Evolutionary conservation across 1,140 invertebrate genomes (phyloP), one percentile per base, ranked within the genome.

Genomic region (Colletes gigas): DNA sequence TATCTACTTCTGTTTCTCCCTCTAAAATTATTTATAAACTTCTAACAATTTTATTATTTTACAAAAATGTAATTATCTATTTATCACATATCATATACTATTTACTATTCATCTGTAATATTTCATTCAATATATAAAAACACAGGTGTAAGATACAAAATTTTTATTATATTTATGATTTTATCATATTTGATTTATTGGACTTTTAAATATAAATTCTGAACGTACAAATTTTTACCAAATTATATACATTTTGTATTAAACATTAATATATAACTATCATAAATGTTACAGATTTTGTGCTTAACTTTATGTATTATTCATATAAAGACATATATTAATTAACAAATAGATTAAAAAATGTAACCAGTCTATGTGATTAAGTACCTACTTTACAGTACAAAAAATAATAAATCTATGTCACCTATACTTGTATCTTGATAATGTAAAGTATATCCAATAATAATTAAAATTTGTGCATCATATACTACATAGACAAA

Each of bases 311-410:
- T 82, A 39, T 63, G 6, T 44, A 67, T 7, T 72, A 59, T 4
- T 30, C 80, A 47, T 71, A 54, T 57, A 59, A 15, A 47, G 44
- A 19, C 10, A 50, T 73, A 30, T 50, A 71, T 78, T 44, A 68
- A 50, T 55, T 21, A 78, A 66, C 50, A 72, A 76, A 73, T 47
- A 68, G 66, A 59, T 70, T 75, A 65, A 65, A 77, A 82, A 87
- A 84, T 82, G 55, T 47, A 76, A 62, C 83, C 77, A 87, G 80
- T 85, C 83, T 86, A 75, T 82, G 6, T 60, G 47, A 8, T 71
- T 17, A 66, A 80, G 15, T 6, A 57, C 30, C 65, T 66, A 79
- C n/a, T 76, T 78, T 75, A 82, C 39, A 81, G 60, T 62, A 75
- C 72, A 62, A 71, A 82, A 81, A 21, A n/a, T 68, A 60, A 79